Evolutionary conservation across 2,888 invertebrate genomes (phyloP), one percentile per base, ranked within the genome.

Genomic region (Thumatha senex): DNA sequence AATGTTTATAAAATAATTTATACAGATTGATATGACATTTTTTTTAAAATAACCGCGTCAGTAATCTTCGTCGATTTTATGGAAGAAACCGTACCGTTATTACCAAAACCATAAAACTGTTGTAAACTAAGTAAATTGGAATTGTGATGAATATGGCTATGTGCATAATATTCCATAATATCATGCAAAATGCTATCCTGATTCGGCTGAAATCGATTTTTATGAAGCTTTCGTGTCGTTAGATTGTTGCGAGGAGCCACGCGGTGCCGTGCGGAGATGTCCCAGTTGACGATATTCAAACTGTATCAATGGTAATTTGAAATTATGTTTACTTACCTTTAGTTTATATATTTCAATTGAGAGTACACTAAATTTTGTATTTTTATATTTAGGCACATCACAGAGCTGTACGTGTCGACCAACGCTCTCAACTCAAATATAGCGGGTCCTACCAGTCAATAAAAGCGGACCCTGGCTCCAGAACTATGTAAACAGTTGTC

Each of bases 151-250:
- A 33, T 34, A 53, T 61, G 40, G 52, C 43, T 46, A 54, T 34
- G 43, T 42, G 34, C 13, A 45, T 18, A 39, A 10, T 29, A 45
- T 36, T 48, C 29, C 41, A 41, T 67, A 47, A 62, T 62, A 48
- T 14, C 49, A 61, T 61, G 67, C 62, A 67, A 58, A 67, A 67
- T 60, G 58, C 59, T 52, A 77, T 79, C 74, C 77, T 65, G 78
- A 76, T 80, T 80, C 56, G 56, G 61, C 24, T n/a, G 43, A 45
- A 62, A 81, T 85, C 82, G 82, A 84, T 84, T 81, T 77, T 73
- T 74, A 65, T 69, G 58, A 56, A 53, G 63, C 7, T 70, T 78
- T 70, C 75, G 80, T 77, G 78, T 56, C 60, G 54, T 46, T 15
- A 33, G 51, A 54, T 42, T 53, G 62, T 52, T 52, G 59, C 54